These are phyloP conservation scores for Chlorops oryzae DNA, from an alignment of 1,140 invertebrate genomes.

Conservation along the genomic window DNA sequence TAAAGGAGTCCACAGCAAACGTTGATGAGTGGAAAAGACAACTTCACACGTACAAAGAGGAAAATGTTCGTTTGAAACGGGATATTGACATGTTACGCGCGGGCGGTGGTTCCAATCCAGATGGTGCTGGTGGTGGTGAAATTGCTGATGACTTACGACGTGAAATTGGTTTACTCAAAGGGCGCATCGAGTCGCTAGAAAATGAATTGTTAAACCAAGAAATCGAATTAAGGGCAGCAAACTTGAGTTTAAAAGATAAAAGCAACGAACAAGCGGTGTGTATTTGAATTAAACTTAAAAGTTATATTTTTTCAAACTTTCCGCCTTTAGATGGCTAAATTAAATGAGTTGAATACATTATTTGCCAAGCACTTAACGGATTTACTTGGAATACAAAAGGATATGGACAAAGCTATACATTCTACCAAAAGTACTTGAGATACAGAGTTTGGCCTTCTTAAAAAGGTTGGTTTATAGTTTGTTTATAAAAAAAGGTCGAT, in stretches of 20 bases:
- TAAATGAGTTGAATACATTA: conserved; percentile 38
- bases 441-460: conserved; percentile 32
- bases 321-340: conserved; percentile 34
- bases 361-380: conserved; percentile 42
- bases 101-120: conserved; percentile 15
- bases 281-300: neutral
- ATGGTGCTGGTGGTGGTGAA: conserved; percentile 21
- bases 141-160: conserved; percentile 43
- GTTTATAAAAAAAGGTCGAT: neutral
- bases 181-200: conserved; percentile 41
- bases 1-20: conserved; percentile 85
- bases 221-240: conserved; percentile 43
- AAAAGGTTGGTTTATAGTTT: conserved; percentile 25
- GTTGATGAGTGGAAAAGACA: conserved; percentile 98
- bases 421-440: conserved; percentile 47
- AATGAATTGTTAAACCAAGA: conserved; percentile 44
- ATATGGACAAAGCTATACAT: conserved; percentile 51
- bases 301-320: conserved; percentile 3
- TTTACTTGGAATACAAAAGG: conserved; percentile 51
- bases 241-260: conserved; percentile 42
- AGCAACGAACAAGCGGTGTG: conserved; percentile 44
- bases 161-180: conserved; percentile 41
- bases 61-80: conserved; percentile 80
- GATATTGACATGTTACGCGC: conserved; percentile 41
- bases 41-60: conserved; percentile 91